Evolutionary conservation across 1,140 invertebrate genomes (phyloP).

Genomic region (roundworm (Caenorhabditis elegans)): WBcel235 BX284605.5:10471001-10471500

Average conservation of each 20-base stretch:
- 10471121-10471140: no score
- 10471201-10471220: neutral
- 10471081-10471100: constrained; percentile 27
- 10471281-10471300: constrained; percentile 26
- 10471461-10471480: neutral
- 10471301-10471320: neutral
- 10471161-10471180: constrained; percentile 42
- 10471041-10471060: neutral
- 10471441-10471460: neutral
- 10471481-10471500: neutral
- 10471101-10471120: constrained; percentile 42
- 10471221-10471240: neutral
- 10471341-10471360: neutral
- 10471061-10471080: neutral
- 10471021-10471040: neutral
- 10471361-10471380: neutral
- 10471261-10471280: constrained; percentile 26
- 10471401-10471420: constrained; percentile 4
- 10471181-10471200: neutral
- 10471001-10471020: neutral
- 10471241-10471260: constrained; percentile 21
- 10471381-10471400: neutral
- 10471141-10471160: no score
- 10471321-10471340: constrained; percentile 4
- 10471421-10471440: neutral